Conservation (phyloP, 2,888 invertebrate genomes). For the Cyclophora albipunctata region DNA sequence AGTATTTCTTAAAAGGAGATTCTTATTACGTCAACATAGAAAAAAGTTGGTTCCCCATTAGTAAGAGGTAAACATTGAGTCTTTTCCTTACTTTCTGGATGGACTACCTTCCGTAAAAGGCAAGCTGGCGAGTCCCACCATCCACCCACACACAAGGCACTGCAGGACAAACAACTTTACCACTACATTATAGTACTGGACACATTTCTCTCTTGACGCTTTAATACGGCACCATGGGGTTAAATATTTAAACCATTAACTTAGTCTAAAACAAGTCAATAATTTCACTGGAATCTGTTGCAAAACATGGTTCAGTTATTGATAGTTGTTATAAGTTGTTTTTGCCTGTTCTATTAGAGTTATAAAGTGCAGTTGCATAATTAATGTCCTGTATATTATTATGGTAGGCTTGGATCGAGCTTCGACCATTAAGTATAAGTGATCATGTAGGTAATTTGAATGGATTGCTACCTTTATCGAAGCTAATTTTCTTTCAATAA, state of each 20-base stretch:
- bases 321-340: conserved; percentile 2
- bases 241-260: conserved; percentile 28
- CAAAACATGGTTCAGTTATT: conserved; percentile 2
- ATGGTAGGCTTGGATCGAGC: too few species aligned
- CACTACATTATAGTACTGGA: conserved; percentile 39
- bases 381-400: too few species aligned
- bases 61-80: conserved; percentile 19
- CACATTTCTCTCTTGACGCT: conserved; percentile 33
- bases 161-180: conserved; percentile 27
- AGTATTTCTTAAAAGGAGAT: neutral
- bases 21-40: too few species aligned
- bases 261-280: conserved; percentile 13
- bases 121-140: conserved; percentile 50
- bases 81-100: conserved; percentile 48
- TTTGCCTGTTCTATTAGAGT: too few species aligned
- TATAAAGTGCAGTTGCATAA: too few species aligned
- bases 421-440: too few species aligned
- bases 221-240: conserved; percentile 44
- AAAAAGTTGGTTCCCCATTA: too few species aligned
- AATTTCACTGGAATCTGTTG: conserved; percentile 9
- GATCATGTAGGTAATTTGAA: too few species aligned
- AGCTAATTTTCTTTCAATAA: too few species aligned
- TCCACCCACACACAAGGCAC: conserved; percentile 33
- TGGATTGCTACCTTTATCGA: too few species aligned
- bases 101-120: conserved; percentile 66